Evolutionary conservation across 2,888 invertebrate species (phyloP).

Genomic region (Platycheirus albimanus): DNA sequence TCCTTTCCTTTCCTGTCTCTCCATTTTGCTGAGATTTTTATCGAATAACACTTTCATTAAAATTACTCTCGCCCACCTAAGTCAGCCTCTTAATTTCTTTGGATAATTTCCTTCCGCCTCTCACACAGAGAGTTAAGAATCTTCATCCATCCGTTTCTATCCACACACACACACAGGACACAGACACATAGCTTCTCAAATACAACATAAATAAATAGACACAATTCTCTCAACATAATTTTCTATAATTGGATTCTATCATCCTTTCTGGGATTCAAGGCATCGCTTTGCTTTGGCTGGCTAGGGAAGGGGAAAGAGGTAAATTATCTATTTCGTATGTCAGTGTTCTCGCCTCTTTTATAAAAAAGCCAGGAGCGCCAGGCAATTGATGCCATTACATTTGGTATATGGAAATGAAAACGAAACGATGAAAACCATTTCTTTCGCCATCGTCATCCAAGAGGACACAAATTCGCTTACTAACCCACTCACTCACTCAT

Average conservation of each 20-base stretch:
- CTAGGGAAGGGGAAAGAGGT: constrained; percentile 14
- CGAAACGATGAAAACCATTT: constrained; percentile 58
- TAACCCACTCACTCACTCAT: constrained; percentile 68
- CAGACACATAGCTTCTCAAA: no score
- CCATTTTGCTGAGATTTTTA: constrained; percentile 76
- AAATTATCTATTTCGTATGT: constrained; percentile 66
- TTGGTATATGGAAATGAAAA: constrained; percentile 73
- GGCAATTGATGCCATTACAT: constrained; percentile 70
- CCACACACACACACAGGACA: background rate
- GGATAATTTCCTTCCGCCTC: constrained; percentile 61
- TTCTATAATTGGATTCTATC: constrained; percentile 70
- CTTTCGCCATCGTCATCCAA: constrained; percentile 38
- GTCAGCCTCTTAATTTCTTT: constrained; percentile 36
- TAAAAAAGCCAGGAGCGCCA: constrained; percentile 48
- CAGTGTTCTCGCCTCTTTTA: constrained; percentile 29
- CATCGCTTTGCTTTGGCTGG: no score
- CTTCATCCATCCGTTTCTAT: constrained; percentile 38
- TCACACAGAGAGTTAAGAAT: constrained; percentile 47
- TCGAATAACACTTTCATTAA: constrained; percentile 79
- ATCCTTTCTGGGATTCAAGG: constrained; percentile 44
- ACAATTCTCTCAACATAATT: no score
- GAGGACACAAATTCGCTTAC: constrained; percentile 60
- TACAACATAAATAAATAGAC: no score
- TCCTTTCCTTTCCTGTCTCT: background rate
- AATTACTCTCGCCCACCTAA: constrained; percentile 73